Base-by-base conservation (phyloP, 2,113 vertebrate species). In the Scytalopus superciliaris region DNA sequence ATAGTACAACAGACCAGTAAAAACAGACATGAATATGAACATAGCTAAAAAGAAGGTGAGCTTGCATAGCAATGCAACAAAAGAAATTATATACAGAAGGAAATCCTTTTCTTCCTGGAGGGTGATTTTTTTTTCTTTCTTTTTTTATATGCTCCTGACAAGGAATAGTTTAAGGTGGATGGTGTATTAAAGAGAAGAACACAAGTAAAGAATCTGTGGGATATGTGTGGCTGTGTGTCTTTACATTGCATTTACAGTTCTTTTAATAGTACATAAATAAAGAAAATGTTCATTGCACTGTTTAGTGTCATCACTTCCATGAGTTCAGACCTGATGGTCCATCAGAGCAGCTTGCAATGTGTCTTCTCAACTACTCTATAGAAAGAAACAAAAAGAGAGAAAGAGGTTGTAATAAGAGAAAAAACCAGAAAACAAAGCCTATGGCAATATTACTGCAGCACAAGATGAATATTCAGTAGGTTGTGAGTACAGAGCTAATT, bases 231-330 rank as follows among this genome's bases (percentile, higher is more conserved):
- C 98, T 99, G 98, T 98, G 98, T 98, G 98, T 99, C 98, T 99
- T 98, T 99, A 99, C 99, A 99, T 99, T 98, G 98, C 99, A 99
- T 99, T 99, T 99, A 99, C 99, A 99, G 98, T 98, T 99, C 97
- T 98, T 98, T 98, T 95, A 98, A 98, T 98, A 98, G 98, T 98
- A 98, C 98, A 98, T 98, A 98, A 98, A 98, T 98, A 98, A 98
- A 98, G 98, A 98, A 98, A 98, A 98, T 98, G 98, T 99, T 98
- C 98, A 98, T 98, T 98, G 97, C 98, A 98, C 98, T 98, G 93
- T 97, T 98, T 97, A 98, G 96, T 97, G 98, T 98, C 97, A 96
- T 98, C 97, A 97, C 97, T 97, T 98, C 98, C 97, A 97, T 96
- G 97, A 98, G 98, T 98, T 98, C 96, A 97, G 97, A 98, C 97